Base-by-base conservation (phyloP, 2,113 vertebrate species). In the Xiphophorus couchianus region DNA sequence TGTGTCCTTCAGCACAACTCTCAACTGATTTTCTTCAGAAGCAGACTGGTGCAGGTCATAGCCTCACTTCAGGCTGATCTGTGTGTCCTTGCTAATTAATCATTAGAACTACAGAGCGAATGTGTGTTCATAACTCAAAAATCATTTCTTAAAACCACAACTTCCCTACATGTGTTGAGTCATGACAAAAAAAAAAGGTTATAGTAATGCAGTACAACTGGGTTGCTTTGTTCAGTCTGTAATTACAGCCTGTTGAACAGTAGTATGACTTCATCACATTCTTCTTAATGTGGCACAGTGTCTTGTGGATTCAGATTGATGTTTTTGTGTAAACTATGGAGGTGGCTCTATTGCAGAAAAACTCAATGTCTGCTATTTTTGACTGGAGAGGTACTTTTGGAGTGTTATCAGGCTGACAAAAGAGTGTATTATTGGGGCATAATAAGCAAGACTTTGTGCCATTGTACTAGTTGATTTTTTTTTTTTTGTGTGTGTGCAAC, bases 321-420 rank as follows among this genome's bases (percentile, higher is more conserved):
- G 63, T 82, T 89, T 77, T 65, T 73, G 54, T 13, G 31, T 76
- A 58, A 76, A 89, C 76, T 68, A 66, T 14, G 73, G 73, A 85
- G 39, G 33, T 39, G 69, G 78, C 27, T 42, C 68, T 58, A 39
- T 81, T 83, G 69, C 72, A 65, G 69, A 71, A 80, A 81, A 69
- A 74, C 73, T 83, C 72, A 64, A 17, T 72, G 61, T 80, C 67
- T 85, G 78, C 86, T 86, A 73, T 86, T 84, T 88, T 69, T 78
- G 73, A 84, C 73, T 75, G 37, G 28, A 66, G 77, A 54, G 70
- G 66, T 77, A 28, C 29, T 69, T 69, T 58, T 69, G 51, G 79
- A 83, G 71, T 17, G 17, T 39, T 65, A 80, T 79, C 60, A 51
- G 66, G 28, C 37, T n/a, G 73, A 87, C 83, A 88, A 84, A 76